Evolutionary conservation across 1,140 invertebrate genomes (phyloP), one percentile per base, ranked within the genome.

Genomic region (Drosophila bipectinata): DNA sequence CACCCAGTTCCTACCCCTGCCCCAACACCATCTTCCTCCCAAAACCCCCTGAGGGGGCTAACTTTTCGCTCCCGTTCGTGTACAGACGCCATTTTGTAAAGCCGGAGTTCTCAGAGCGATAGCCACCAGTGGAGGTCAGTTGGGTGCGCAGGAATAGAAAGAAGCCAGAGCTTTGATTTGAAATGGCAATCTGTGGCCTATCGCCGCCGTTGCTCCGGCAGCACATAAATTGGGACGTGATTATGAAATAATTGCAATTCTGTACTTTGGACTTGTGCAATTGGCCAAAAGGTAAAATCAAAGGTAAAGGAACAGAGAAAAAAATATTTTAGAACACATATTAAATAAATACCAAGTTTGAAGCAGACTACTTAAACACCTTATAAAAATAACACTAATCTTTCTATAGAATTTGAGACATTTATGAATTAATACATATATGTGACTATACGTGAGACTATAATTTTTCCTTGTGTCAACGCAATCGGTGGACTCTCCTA

Each of bases 171-270:
- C 64, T 85, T 88, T 85, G 82, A 87, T 85, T 85, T 73, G 73
- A 87, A 81, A 77, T 87, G 68, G 66, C 66, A 74, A 64, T 80
- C 57, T 73, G 53, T 58, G 53, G 56, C 49, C 66, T 63, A 62
- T 56, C 68, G 63, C 45, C 52, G 56, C 34, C 49, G 15, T 55
- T 54, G 37, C 48, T 56, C 15, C 18, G 24, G 55, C 63, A 58
- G 72, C 60, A 85, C 81, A 85, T 87, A 85, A 85, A 85, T 85
- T 85, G 83, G 82, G 78, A 85, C 82, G 83, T 85, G 78, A 85
- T 85, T 85, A 85, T 88, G 82, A 85, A 85, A 85, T 85, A 85
- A 85, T 85, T 85, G 78, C 78, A 75, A 79, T 78, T 80, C 73
- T 57, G 74, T 78, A 75, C 83, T 68, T 87, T 67, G 61, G 58